A percentile compares a stretch with the other conserved stretches of the same genome.
Conservation (phyloP, 1,140 invertebrate genomes). For the Bombus waltoni region DNA sequence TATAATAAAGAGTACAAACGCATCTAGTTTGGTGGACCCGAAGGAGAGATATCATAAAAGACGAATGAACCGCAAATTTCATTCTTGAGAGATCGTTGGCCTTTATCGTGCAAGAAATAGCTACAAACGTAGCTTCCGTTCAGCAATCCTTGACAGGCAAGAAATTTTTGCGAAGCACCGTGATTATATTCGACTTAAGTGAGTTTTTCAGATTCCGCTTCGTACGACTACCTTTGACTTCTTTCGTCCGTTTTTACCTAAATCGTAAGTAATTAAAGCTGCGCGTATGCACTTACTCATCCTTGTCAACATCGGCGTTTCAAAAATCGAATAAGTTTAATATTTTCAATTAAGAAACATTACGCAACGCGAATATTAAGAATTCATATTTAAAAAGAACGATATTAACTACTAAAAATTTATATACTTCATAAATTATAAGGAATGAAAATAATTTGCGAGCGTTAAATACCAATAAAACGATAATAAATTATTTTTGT, state of each 20-base stretch:
- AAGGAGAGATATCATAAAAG: background rate
- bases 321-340: no score
- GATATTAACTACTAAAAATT: background rate
- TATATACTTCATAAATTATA: no score
- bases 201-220: background rate
- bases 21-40: background rate
- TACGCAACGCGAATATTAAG: rapidly evolving
- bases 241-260: background rate
- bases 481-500: background rate
- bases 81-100: conserved; percentile 25
- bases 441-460: no score
- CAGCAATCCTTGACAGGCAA: conserved; percentile 9
- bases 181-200: background rate
- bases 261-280: background rate
- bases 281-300: no score
- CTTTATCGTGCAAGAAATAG: conserved; percentile 7
- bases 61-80: background rate
- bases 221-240: background rate
- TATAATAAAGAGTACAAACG: background rate
- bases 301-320: no score
- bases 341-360: no score
- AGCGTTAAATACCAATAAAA: background rate
- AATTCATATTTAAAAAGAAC: background rate
- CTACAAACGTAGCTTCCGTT: background rate
- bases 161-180: background rate